A percentile compares a stretch with the other conserved stretches of the same genome.
Evolutionary conservation across 1,140 invertebrate species (phyloP).

Genomic region (Patella vulgata): DNA sequence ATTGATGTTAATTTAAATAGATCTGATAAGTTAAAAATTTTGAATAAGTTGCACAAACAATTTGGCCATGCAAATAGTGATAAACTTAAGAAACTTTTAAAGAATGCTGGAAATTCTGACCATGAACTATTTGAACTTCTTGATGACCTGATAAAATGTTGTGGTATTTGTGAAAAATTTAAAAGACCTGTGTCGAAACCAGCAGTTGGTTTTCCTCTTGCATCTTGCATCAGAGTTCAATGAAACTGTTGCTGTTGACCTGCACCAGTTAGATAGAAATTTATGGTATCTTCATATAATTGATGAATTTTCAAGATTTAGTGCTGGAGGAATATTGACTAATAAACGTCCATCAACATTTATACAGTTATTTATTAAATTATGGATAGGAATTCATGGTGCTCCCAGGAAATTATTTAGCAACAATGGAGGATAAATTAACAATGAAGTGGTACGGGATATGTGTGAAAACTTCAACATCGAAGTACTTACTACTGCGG

Average conservation of each 20-base stretch:
- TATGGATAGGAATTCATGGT: slow-evolving; percentile 12
- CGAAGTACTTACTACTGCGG: too few relatives aligned
- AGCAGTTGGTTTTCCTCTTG: slow-evolving; percentile 16
- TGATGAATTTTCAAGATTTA: slow-evolving; percentile 22
- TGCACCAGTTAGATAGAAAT: slow-evolving; percentile 6
- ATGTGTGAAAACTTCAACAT: too few relatives aligned
- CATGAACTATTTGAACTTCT: background rate
- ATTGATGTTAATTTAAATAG: too few relatives aligned
- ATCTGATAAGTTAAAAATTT: too few relatives aligned
- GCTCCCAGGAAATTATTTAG: slow-evolving; percentile 11
- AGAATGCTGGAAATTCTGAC: slow-evolving; percentile 13
- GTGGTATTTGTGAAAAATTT: slow-evolving; percentile 14
- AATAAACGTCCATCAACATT: background rate
- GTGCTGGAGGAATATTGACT: slow-evolving; percentile 10
- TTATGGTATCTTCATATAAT: slow-evolving; percentile 14
- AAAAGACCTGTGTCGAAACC: slow-evolving; percentile 8
- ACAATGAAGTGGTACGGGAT: too few relatives aligned
- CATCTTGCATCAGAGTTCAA: slow-evolving; percentile 20
- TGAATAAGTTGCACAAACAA: slow-evolving; percentile 14
- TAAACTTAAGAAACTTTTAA: slow-evolving; percentile 15
- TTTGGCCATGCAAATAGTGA: slow-evolving; percentile 25
- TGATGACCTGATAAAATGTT: slow-evolving; percentile 1
- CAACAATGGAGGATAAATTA: slow-evolving; percentile 20
- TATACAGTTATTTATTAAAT: slow-evolving; percentile 4
- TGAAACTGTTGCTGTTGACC: slow-evolving; percentile 24